Evolutionary conservation across 2,888 invertebrate species (phyloP), one percentile per base, ranked within the genome.

Genomic region (Cylindroiulus punctatus): DNA sequence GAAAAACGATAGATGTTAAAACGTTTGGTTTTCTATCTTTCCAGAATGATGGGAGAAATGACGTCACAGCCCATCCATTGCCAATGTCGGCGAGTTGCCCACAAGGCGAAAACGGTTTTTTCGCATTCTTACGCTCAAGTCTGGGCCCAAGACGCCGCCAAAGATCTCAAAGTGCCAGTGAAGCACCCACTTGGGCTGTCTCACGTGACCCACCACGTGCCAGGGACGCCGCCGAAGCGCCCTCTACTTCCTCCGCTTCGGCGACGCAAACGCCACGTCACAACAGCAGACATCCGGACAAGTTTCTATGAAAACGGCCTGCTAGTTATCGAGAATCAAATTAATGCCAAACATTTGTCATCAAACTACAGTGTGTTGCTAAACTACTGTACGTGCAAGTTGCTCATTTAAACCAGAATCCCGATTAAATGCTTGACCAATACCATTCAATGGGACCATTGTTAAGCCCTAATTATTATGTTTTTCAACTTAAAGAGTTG

Each of bases 101-200:
- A 26, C n/a, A n/a, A n/a, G n/a, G 26, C 12, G 26, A 36, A 81
- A 36, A 10, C 17, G 81, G 81, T 32, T 32, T 81, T 22, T 32
- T 81, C 36, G 30, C 81, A 12, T 81, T 81, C 19, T 19, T 81
- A 36, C 81, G 81, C 36, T 81, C 81, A 36, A 81, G 81, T 22
- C 14, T 81, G 14, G 10, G 81, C 81, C 26, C 81, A 32, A 30
- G 81, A 81, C 81, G 32, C 12, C 81, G 81, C 36, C 81, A 81
- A 81, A 81, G 81, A 81, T 81, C 81, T 5, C 26, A 26, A 81
- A 81, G 81, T 81, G 81, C 81, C 81, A 81, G 81, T 81, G 81
- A 81, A 22, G 81, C 26, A 19, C 19, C 52, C 19, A 17, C 19
- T 52, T 52, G 52, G 52, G 52, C 12, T 17, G 17, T 17, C 17